These are phyloP conservation scores for Calameuta idolon DNA, from an alignment of 2,888 invertebrate species.

Conservation along the genomic window DNA sequence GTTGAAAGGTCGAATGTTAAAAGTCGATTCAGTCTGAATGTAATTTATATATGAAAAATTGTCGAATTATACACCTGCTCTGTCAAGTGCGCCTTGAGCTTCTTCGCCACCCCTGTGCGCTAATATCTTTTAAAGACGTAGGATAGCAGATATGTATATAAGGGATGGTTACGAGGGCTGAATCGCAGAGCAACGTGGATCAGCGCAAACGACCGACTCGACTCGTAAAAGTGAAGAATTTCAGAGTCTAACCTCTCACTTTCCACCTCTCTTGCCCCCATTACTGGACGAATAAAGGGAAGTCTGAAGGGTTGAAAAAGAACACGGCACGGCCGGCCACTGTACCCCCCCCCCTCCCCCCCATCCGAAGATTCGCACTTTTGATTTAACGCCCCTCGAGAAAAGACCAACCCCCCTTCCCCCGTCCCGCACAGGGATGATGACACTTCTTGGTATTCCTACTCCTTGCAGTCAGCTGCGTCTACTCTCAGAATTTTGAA, in stretches of 20 bases:
- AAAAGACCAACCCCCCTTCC: not conserved
- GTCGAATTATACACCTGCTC: not conserved
- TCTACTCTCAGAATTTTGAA: not conserved
- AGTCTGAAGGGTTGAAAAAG: not conserved
- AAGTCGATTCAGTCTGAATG: not conserved
- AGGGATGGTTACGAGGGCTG: not conserved
- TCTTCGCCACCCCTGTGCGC: not conserved
- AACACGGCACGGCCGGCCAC: not conserved
- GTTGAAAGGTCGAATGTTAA: not conserved
- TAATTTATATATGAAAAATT: not conserved
- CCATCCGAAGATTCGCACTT: not conserved
- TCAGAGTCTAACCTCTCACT: slow-evolving; percentile 5
- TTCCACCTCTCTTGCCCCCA: not conserved
- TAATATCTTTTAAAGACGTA: not conserved
- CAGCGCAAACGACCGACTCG: slow-evolving; percentile 19
- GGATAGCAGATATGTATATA: not conserved
- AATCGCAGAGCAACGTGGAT: not conserved
- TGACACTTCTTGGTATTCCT: not conserved
- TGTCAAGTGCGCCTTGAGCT: not conserved
- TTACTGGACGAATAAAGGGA: not conserved
- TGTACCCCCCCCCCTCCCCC: not conserved
- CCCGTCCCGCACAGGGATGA: not conserved
- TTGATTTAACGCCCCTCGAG: slow-evolving; percentile 1
- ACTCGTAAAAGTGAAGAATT: slow-evolving; percentile 20
- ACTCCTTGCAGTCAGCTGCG: not conserved